Conservation (phyloP, 1,140 invertebrate genomes). For the Ceratitis capitata region DNA sequence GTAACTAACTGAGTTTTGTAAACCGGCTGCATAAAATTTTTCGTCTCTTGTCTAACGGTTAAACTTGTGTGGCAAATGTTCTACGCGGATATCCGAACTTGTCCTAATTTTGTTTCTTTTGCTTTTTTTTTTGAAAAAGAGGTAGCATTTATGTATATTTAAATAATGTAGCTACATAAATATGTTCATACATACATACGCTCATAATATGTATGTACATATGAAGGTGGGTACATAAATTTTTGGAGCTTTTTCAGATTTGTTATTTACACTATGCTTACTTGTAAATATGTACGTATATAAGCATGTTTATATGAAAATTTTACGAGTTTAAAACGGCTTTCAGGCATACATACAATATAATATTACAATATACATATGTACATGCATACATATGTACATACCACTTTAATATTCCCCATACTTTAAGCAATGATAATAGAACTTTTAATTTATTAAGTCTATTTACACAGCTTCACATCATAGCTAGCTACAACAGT, state of each 20-base stretch:
- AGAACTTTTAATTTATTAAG: slow-evolving; percentile 1
- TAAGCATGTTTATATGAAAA: neutral
- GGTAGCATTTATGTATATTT: no score
- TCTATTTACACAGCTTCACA: neutral
- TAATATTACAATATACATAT: neutral
- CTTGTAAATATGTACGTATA: neutral
- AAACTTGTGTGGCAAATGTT: neutral
- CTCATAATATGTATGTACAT: neutral
- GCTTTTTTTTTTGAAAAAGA: no score
- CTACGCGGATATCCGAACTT: neutral
- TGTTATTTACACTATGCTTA: neutral
- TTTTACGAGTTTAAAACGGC: neutral
- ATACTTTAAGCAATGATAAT: neutral
- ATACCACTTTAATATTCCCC: neutral
- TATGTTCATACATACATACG: neutral
- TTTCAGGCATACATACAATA: no score
- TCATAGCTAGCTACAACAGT: neutral
- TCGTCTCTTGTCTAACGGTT: neutral
- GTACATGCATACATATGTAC: neutral
- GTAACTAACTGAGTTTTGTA: neutral
- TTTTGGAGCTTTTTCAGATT: neutral
- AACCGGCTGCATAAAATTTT: neutral
- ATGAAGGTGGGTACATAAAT: neutral
- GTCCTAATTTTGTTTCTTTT: neutral
- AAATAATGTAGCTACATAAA: neutral